These are phyloP conservation scores for Drosophila dives DNA, from an alignment of 2,888 invertebrate species.

Conservation along the genomic window DNA sequence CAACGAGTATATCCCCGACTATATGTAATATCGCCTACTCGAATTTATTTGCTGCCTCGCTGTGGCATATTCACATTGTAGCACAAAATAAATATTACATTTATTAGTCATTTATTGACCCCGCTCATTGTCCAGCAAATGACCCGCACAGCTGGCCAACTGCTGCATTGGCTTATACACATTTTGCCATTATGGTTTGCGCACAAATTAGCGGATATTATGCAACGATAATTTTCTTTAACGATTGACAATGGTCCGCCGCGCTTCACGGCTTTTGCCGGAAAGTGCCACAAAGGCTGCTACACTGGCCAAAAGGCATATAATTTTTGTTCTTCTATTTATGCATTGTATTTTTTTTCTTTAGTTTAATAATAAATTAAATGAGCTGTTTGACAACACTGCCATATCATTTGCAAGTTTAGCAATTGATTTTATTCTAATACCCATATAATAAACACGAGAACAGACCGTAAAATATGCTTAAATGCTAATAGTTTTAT, in stretches of 20 bases:
- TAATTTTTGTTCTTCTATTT: not conserved
- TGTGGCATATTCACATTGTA: constrained; percentile 39
- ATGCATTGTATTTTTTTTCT: not conserved
- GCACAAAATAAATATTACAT: constrained; percentile 68
- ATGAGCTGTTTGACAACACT: not conserved
- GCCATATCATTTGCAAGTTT: not conserved
- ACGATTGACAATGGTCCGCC: constrained; percentile 22
- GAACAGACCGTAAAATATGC: not conserved
- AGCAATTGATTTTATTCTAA: not conserved
- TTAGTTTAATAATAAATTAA: constrained; percentile 1
- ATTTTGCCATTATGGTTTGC: constrained; percentile 37
- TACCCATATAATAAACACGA: constrained; percentile 1
- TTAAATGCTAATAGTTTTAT: constrained; percentile 49
- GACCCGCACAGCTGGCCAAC: constrained; percentile 63
- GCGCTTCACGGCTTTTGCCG: constrained; percentile 22
- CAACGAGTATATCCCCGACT: constrained; percentile 4
- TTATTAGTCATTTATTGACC: constrained; percentile 68
- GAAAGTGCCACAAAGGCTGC: not conserved
- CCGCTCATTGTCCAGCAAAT: constrained; percentile 62
- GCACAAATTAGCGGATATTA: constrained; percentile 71
- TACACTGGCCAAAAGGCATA: not conserved
- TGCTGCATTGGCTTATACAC: constrained; percentile 11
- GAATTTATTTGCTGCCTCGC: constrained; percentile 18
- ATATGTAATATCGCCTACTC: constrained; percentile 18
- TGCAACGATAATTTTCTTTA: constrained; percentile 65